Conservation (phyloP, 2,797 vertebrate species). For the Chlorospingus flavigularis region DNA sequence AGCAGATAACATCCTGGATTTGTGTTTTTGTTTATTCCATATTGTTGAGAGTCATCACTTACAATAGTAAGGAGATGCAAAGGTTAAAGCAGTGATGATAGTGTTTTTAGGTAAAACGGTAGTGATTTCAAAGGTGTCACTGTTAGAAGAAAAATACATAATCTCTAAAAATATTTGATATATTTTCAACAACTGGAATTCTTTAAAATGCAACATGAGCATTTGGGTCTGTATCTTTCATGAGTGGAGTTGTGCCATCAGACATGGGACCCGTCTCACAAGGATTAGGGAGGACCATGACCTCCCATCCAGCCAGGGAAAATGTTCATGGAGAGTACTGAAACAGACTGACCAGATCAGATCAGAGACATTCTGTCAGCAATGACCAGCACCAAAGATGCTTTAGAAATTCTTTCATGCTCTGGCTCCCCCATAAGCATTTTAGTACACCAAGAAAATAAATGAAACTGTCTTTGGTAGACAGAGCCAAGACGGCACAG, state of each 20-base stretch:
- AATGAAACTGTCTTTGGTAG: background rate
- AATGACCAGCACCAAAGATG: background rate
- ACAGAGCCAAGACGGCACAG: background rate
- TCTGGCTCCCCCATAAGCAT: accelerated
- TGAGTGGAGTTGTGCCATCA: background rate
- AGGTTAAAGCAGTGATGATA: background rate
- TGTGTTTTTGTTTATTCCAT: background rate
- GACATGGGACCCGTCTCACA: background rate
- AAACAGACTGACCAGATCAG: background rate
- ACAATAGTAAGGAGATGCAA: background rate
- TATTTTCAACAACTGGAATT: background rate
- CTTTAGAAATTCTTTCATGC: background rate
- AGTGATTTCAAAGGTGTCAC: background rate
- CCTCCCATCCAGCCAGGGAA: background rate
- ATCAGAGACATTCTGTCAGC: background rate
- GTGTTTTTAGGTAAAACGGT: background rate
- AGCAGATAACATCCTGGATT: background rate
- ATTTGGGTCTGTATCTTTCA: background rate
- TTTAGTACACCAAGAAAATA: background rate
- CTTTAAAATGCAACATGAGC: background rate
- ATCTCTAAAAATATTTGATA: background rate
- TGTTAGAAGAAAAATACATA: background rate
- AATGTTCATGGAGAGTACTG: background rate
- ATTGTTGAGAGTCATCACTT: background rate
- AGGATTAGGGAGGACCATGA: background rate